A percentile compares a stretch with the other conserved stretches of the same genome.
phyloP scores from a whole-genome alignment of 2,888 invertebrate species.

The Hypolimnas misippus region DNA sequence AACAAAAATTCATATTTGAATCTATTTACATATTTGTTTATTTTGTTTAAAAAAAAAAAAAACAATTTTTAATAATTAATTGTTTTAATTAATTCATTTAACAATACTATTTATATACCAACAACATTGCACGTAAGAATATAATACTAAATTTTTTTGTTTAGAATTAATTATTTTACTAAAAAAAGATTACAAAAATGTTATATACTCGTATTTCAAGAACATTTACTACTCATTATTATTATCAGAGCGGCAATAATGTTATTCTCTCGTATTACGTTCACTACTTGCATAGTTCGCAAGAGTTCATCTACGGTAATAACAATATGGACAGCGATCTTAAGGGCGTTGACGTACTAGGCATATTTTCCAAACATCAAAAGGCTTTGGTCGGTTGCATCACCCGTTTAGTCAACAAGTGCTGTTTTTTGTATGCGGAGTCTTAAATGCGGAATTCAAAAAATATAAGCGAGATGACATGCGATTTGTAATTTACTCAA shows the following conservation, averaged over 20 bases:
- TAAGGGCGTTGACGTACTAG: no score
- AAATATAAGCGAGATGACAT: no score
- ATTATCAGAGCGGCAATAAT: conserved; percentile 55
- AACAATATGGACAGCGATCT: no score
- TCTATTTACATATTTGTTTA: no score
- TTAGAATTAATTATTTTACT: background rate
- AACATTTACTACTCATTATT: conserved; percentile 42
- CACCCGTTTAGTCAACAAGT: no score
- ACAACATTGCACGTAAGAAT: background rate
- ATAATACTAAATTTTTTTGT: background rate
- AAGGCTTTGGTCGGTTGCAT: no score
- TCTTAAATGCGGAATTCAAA: no score
- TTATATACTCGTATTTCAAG: conserved; percentile 4
- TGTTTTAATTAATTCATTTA: background rate
- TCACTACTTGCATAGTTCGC: conserved; percentile 26
- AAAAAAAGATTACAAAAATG: background rate
- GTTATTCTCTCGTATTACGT: conserved; percentile 23
- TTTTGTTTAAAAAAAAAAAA: no score
- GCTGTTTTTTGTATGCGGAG: no score
- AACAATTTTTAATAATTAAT: background rate
- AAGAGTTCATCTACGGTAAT: conserved; percentile 21
- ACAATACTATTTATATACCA: background rate
- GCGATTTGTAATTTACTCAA: no score
- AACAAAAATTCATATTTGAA: no score
- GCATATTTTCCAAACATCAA: background rate